Conservation (phyloP, 1,140 invertebrate species). For the Tachypleus tridentatus region DNA sequence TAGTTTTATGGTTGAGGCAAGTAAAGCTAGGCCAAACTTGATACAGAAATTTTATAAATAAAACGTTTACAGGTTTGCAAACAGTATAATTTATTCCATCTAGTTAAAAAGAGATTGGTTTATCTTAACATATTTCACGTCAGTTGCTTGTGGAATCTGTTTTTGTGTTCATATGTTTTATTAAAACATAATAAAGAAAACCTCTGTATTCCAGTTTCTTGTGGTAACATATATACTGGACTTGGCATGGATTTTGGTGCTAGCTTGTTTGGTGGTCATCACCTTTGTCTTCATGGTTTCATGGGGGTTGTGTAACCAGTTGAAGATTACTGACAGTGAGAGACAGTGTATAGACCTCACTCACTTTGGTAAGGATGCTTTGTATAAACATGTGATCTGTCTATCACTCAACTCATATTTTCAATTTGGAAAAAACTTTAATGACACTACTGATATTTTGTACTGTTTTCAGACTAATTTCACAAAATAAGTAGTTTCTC, state of each 20-base stretch:
- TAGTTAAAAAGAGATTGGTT: no score
- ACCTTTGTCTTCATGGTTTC: constrained; percentile 75
- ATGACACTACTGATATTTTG: no score
- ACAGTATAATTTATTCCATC: no score
- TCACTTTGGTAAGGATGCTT: constrained; percentile 58
- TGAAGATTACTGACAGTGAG: constrained; percentile 23
- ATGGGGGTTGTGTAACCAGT: constrained; percentile 64
- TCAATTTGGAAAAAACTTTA: not conserved
- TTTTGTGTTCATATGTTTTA: no score
- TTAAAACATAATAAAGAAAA: no score
- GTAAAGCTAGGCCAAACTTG: no score
- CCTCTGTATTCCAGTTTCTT: constrained; percentile 57
- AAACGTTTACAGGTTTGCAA: no score
- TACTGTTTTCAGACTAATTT: no score
- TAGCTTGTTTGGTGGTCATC: constrained; percentile 63
- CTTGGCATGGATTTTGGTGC: constrained; percentile 70
- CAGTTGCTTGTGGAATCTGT: no score
- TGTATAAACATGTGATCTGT: constrained; percentile 16
- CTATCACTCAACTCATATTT: constrained; percentile 2
- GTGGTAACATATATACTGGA: constrained; percentile 79
- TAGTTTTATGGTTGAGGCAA: no score
- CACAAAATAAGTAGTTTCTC: not conserved
- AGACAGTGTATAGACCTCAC: constrained; percentile 66
- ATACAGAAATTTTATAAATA: no score
- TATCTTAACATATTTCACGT: no score